Evolutionary conservation across 2,113 vertebrate species (phyloP).

Genomic region (Daphoenositta chrysoptera): DNA sequence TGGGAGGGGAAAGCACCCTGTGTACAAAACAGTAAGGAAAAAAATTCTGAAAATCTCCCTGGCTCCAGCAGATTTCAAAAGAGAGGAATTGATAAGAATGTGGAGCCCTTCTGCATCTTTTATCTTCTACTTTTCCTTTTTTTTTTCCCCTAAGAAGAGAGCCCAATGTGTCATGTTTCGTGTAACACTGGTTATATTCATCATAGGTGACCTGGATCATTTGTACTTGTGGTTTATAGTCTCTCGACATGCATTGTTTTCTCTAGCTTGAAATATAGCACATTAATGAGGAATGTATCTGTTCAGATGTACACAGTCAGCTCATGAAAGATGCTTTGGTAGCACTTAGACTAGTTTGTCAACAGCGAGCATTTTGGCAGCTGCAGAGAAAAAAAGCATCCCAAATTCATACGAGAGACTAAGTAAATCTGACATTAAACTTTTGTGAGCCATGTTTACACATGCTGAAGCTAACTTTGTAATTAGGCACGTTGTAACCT

Average conservation of each 20-base stretch:
- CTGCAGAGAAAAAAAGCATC: conserved; percentile 20
- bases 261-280: conserved; percentile 69
- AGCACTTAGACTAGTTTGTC: conserved; percentile 68
- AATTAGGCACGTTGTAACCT: background rate
- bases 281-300: conserved; percentile 74
- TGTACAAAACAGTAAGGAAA: background rate
- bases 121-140: background rate
- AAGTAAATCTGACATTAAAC: background rate
- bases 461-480: background rate
- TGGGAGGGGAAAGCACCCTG: background rate
- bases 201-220: conserved; percentile 71
- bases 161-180: conserved; percentile 10
- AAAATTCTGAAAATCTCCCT: background rate
- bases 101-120: background rate
- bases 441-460: background rate
- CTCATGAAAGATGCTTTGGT: conserved; percentile 57
- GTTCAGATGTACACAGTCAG: conserved; percentile 36
- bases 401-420: background rate
- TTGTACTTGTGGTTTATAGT: conserved; percentile 72
- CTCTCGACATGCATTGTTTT: conserved; percentile 71
- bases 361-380: conserved; percentile 58
- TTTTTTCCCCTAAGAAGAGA: background rate
- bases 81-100: conserved; percentile 20
- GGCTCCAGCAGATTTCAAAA: conserved; percentile 18
- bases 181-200: conserved; percentile 52